Percentiles rank a stretch among this genome's conserved stretches.
Conservation (phyloP, 2,888 invertebrate species). For the Macrophya alboannulata region DNA sequence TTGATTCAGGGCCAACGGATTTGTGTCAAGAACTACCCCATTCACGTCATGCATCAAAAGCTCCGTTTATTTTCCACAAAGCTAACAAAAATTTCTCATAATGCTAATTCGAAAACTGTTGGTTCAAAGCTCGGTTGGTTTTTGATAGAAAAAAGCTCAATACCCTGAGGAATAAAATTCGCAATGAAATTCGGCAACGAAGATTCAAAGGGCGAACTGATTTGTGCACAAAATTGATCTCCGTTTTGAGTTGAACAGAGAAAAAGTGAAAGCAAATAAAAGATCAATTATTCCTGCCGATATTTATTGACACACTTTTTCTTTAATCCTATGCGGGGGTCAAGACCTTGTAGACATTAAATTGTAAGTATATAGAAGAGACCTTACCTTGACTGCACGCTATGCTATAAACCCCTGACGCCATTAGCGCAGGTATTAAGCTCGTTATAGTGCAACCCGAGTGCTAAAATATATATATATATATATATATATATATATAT, state of each 20-base stretch:
- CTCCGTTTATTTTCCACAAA: neutral
- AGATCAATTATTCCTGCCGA: neutral
- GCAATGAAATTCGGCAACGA: neutral
- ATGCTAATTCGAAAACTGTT: neutral
- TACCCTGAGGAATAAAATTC: neutral
- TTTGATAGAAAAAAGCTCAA: neutral
- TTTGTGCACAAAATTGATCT: no score
- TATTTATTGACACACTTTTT: neutral
- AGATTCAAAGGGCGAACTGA: no score
- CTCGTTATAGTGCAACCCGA: neutral
- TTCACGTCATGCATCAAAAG: conserved; percentile 32
- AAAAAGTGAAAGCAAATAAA: neutral
- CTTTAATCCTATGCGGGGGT: neutral
- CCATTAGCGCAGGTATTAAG: conserved; percentile 14
- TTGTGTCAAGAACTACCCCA: conserved; percentile 73
- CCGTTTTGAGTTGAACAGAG: no score
- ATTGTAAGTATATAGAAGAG: neutral
- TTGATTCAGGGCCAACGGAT: conserved; percentile 74
- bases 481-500: no score
- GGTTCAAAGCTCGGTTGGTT: neutral
- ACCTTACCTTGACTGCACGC: conserved; percentile 30
- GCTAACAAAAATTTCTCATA: neutral
- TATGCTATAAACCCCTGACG: conserved; percentile 22
- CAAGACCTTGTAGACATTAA: neutral
- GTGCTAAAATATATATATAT: neutral